These are phyloP conservation scores for Peromyscus melanophrys DNA, from an alignment of 2,797 vertebrate species.

Conservation along the genomic window DNA sequence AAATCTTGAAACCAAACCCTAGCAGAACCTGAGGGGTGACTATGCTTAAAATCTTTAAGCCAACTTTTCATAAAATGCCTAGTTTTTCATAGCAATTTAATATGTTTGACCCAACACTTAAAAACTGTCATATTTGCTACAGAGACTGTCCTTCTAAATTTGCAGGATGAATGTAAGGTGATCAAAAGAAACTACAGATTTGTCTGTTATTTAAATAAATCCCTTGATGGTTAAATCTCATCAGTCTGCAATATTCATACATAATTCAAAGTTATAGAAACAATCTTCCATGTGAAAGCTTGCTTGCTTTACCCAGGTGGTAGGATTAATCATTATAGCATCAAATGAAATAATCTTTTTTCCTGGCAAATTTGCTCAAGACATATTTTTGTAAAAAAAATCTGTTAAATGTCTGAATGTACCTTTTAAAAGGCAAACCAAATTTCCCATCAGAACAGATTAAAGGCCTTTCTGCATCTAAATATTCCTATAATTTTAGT, in stretches of 20 bases:
- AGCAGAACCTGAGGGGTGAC: background rate
- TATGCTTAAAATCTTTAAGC: constrained; percentile 4
- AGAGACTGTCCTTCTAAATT: constrained; percentile 56
- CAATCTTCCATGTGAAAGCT: constrained; percentile 64
- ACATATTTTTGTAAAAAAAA: constrained; percentile 76
- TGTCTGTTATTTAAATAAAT: constrained; percentile 69
- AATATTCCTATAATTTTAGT: constrained; percentile 67
- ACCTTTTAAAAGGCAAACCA: constrained; percentile 74
- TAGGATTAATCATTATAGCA: constrained; percentile 78
- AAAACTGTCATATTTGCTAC: background rate
- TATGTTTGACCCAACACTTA: constrained; percentile 50
- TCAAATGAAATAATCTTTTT: constrained; percentile 73
- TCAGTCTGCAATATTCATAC: constrained; percentile 73
- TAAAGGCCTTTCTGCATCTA: constrained; percentile 65
- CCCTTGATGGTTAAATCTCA: constrained; percentile 64
- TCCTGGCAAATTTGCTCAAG: constrained; percentile 62
- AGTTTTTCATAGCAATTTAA: constrained; percentile 44
- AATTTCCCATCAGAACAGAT: constrained; percentile 72
- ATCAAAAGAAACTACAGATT: constrained; percentile 69
- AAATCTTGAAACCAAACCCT: background rate
- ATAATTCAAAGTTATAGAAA: constrained; percentile 76
- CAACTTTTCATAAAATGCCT: constrained; percentile 45
- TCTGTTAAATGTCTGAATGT: constrained; percentile 71
- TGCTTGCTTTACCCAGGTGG: constrained; percentile 64
- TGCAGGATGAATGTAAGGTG: constrained; percentile 47